These are phyloP conservation scores for Cheilosia soror DNA, from an alignment of 2,888 invertebrate genomes.

Conservation along the genomic window DNA sequence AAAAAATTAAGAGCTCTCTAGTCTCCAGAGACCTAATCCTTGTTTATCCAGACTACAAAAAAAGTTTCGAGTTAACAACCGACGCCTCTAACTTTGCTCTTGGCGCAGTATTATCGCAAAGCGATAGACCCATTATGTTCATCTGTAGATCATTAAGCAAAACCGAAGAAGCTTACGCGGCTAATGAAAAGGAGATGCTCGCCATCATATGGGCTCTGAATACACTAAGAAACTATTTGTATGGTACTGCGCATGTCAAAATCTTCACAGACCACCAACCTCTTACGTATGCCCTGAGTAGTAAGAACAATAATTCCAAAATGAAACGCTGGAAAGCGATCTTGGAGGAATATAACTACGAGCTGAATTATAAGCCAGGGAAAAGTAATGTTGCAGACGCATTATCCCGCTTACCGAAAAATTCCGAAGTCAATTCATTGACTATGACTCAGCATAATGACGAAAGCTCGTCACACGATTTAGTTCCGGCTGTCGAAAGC, in stretches of 20 bases:
- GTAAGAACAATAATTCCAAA: too few relatives aligned
- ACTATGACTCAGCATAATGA: conserved; percentile 23
- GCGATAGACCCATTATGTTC: conserved; percentile 40
- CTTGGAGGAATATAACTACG: too few relatives aligned
- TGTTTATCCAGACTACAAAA: conserved; percentile 14
- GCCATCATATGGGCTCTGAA: too few relatives aligned
- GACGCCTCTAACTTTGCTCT: conserved; percentile 52
- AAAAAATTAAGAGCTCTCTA: conserved; percentile 24
- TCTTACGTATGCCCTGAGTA: too few relatives aligned
- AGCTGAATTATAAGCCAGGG: conserved; percentile 22
- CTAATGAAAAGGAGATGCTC: conserved; percentile 32
- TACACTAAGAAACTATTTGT: too few relatives aligned
- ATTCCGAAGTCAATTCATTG: conserved; percentile 27
- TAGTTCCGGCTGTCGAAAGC: conserved; percentile 22
- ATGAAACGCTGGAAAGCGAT: too few relatives aligned
- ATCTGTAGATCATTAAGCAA: conserved; percentile 37
- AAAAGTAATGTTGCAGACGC: conserved; percentile 55
- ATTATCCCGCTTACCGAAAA: conserved; percentile 18
- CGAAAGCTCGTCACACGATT: conserved; percentile 26
- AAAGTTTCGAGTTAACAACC: conserved; percentile 41
- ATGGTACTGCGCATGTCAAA: too few relatives aligned
- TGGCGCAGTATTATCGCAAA: conserved; percentile 35
- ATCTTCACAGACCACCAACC: too few relatives aligned
- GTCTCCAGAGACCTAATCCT: conserved; percentile 31
- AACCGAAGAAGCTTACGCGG: conserved; percentile 23